Conservation (phyloP, 1,140 invertebrate species). For the Scylla paramamosain region DNA sequence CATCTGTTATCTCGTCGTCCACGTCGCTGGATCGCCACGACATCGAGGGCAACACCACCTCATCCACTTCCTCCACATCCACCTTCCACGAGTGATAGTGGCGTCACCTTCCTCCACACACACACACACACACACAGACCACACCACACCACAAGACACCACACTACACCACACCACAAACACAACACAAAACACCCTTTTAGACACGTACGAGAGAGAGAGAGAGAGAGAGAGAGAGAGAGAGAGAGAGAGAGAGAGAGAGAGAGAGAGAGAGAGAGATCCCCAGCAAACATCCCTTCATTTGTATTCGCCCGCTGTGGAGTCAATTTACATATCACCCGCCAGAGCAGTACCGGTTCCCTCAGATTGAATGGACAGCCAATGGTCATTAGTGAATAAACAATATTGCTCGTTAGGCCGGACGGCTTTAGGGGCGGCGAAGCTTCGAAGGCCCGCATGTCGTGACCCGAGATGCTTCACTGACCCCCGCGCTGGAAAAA, state of each 20-base stretch:
- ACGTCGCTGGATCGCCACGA: not conserved
- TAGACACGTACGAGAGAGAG: constrained; percentile 2
- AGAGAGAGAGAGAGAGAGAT: constrained; percentile 11
- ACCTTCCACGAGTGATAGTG: not conserved
- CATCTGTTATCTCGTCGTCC: not conserved
- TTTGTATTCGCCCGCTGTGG: constrained; percentile 5
- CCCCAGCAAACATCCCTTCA: constrained; percentile 26
- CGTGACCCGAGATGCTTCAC: not conserved
- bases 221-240: not conserved
- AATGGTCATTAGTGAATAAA: constrained; percentile 53
- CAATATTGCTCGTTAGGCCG: constrained; percentile 36
- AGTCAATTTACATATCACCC: constrained; percentile 41
- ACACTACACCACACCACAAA: not conserved
- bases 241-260: constrained; percentile 2
- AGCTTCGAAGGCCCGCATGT: not conserved
- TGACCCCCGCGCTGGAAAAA: not conserved
- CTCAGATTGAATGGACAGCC: constrained; percentile 19
- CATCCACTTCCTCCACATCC: not conserved
- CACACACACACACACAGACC: constrained; percentile 45
- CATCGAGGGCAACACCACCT: not conserved
- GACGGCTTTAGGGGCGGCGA: not conserved
- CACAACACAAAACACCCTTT: not conserved
- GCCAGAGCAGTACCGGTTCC: constrained; percentile 18
- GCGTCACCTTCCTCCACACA: not conserved
- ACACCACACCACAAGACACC: not conserved